phyloP scores from a whole-genome alignment of 2,113 vertebrate species.

The Aptenodytes forsteri region DNA sequence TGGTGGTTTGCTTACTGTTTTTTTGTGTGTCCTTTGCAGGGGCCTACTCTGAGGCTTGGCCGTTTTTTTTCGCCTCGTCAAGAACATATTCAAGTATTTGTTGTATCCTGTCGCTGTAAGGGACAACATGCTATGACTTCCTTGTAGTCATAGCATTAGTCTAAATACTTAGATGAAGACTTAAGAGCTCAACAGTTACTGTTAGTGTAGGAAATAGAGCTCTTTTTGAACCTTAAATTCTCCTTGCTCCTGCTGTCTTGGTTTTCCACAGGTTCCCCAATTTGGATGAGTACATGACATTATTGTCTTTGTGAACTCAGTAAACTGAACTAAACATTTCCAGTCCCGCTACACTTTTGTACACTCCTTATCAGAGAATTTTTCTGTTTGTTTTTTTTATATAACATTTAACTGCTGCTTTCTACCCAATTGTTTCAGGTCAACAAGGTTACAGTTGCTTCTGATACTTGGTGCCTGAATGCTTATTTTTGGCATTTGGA shows the following conservation, averaged over 20 bases:
- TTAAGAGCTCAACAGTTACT: background rate
- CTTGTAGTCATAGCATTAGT: background rate
- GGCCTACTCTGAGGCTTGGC: background rate
- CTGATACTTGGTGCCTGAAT: background rate
- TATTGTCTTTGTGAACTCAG: background rate
- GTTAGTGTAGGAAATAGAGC: background rate
- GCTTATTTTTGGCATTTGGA: background rate
- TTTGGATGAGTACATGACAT: background rate
- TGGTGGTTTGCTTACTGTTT: background rate
- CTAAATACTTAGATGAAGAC: background rate
- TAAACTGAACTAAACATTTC: background rate
- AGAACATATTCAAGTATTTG: background rate
- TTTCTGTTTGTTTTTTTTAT: background rate
- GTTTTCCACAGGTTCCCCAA: background rate
- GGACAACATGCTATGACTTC: background rate
- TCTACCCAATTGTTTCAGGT: background rate
- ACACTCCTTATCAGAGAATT: background rate
- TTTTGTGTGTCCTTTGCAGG: background rate
- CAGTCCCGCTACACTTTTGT: background rate
- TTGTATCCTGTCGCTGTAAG: background rate
- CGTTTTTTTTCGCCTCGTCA: accelerated
- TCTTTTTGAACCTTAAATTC: background rate
- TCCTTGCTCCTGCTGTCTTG: background rate
- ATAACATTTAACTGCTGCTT: background rate
- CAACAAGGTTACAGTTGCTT: background rate